These are phyloP conservation scores for Numenius phaeopus DNA, from an alignment of 2,797 vertebrate species.

Conservation along the genomic window DNA sequence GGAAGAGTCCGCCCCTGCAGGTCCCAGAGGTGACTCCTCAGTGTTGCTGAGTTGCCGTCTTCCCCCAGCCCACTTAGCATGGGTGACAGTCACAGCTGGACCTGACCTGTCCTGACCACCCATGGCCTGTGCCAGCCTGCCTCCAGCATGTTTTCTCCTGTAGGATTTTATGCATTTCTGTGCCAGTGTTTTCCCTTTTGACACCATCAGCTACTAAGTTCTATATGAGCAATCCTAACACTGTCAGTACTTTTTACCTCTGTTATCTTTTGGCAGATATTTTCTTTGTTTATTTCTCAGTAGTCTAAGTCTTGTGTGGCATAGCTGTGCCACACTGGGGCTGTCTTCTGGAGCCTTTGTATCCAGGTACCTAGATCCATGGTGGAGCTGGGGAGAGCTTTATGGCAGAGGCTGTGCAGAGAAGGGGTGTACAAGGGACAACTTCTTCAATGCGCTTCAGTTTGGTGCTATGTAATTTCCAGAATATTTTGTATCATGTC, in stretches of 20 bases:
- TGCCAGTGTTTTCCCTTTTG: neutral
- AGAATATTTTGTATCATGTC: neutral
- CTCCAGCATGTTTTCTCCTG: neutral
- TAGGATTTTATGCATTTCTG: neutral
- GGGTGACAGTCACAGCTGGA: neutral
- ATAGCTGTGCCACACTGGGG: no score
- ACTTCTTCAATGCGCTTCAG: neutral
- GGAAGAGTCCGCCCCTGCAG: fast-evolving
- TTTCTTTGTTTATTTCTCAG: neutral
- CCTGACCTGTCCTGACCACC: neutral
- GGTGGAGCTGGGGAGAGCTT: neutral
- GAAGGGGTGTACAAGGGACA: neutral
- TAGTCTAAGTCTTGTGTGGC: neutral
- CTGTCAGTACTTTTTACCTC: neutral
- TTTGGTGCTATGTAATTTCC: neutral
- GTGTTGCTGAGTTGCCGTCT: neutral
- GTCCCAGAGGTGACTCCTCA: fast-evolving
- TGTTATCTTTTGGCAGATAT: neutral
- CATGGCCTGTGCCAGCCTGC: neutral
- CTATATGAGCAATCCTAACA: neutral
- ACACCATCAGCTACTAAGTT: neutral
- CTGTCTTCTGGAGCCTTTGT: neutral
- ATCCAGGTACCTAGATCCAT: neutral
- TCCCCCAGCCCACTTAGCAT: neutral
- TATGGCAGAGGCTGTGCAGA: neutral